Base-by-base conservation (phyloP, 2,797 vertebrate genomes). In the Pachyuromys duprasi region DNA sequence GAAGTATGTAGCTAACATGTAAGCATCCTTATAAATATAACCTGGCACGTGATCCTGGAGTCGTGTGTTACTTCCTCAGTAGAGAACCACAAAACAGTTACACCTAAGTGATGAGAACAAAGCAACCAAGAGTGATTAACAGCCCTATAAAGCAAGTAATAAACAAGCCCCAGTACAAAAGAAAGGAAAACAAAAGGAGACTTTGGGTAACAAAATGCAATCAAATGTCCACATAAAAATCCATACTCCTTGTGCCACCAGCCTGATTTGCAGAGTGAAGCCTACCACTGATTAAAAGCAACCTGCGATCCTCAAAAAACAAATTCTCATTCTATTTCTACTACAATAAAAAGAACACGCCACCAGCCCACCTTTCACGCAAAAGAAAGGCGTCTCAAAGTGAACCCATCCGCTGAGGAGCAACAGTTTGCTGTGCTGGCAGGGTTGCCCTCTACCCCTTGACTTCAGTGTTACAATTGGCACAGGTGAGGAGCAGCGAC, bases 231-330 rank as follows among this genome's bases (percentile, higher is more conserved):
- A 90, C 26, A 93, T 92, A 55, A 84, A 93, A 95, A 78, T 69
- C 12, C 45, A 91, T 86, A 55, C 70, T 94, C 57, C n/a, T 94
- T 87, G 82, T 74, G 28, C 63, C 49, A 1, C 6, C 63, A 78
- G 63, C 11, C 93, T 93, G 22, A 92, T 96, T 97, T 94, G 18
- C 63, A 96, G 93, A 92, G 15, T 33, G 17, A 65, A 83, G 53
- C 2, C 45, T 91, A 83, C 24, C 79, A 24, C 53, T 72, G 55
- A 53, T 82, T 90, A 33, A 81, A 55, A 91, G 63, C 3, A 76
- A 36, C 39, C 67, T 62, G 6, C 49, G 86, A 92, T 60, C 86
- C 53, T 86, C 72, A 39, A 81, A 80, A 90, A 15, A 94, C 14
- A 91, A 69, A 93, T 42, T 92, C 82, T 92, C 69, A 42, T 82